Evolutionary conservation across 2,797 vertebrate genomes (phyloP), one percentile per base, ranked within the genome.

Genomic region (Tokudaia muenninki): DNA sequence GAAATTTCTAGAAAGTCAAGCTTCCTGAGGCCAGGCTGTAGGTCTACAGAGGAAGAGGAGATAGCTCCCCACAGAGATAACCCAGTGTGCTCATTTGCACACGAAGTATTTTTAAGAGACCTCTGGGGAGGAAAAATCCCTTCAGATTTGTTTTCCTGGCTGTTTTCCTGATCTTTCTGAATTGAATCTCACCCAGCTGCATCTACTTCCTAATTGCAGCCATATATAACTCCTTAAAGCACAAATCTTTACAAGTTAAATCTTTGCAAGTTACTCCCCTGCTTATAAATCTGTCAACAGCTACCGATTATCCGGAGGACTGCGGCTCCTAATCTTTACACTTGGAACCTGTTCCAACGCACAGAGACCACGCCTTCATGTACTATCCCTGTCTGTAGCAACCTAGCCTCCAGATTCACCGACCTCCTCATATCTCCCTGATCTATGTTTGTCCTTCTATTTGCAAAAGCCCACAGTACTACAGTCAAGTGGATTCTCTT

Each of bases 181-280:
- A 90, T 87, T 87, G 87, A 78, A 92, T 87, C 92, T 90, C 72
- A 26, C 61, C 83, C 82, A 94, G 81, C 44, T 95, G 44, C 65
- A 83, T 82, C 82, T 82, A n/a, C 75, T 97, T 97, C 89, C 93
- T 86, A 92, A 93, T 70, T 92, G 59, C 63, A 44, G 65, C 57
- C 19, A 59, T 41, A 47, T 41, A 63, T 79, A 31, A 61, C 86
- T 95, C 55, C 82, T 72, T 83, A 79, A 92, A 87, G 87, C 67
- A 80, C 57, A 89, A 70, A 89, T 82, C 90, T 95, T 83, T 74
- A 94, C 63, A 52, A 87, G 83, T 70, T 67, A 87, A 87, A 70
- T 87, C 63, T 87, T 52, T 87, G 70, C 94, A 90, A 72, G 55
- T 94, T 79, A 82, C 67, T 75, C 52, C 92, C 50, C 50, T 55